Percentiles rank a stretch among this genome's conserved stretches.
phyloP scores from a whole-genome alignment of 1,140 invertebrate genomes.

The Piezodorus guildinii region DNA sequence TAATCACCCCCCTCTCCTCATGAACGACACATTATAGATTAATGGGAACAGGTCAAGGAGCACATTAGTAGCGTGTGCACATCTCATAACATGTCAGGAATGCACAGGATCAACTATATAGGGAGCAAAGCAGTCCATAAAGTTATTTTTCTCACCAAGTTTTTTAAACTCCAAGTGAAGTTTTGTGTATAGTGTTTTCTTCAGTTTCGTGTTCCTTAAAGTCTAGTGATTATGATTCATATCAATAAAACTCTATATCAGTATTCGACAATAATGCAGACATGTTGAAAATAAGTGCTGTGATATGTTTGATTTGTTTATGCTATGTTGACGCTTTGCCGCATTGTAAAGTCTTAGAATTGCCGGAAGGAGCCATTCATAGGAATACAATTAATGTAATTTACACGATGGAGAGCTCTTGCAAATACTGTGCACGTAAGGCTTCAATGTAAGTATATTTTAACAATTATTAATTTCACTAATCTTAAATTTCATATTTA shows the following conservation, averaged over 20 bases:
- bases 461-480: too few relatives aligned
- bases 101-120: not conserved
- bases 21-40: conserved; percentile 11
- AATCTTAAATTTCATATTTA: too few relatives aligned
- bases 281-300: not conserved
- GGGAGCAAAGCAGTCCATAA: not conserved
- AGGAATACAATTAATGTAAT: not conserved
- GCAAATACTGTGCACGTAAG: not conserved
- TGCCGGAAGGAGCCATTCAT: not conserved
- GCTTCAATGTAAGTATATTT: conserved; percentile 1
- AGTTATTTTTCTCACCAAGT: too few relatives aligned
- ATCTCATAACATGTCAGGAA: conserved; percentile 3
- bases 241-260: not conserved
- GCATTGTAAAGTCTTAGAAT: not conserved
- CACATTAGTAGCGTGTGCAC: not conserved
- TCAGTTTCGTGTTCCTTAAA: not conserved
- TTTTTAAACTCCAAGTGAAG: not conserved
- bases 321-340: not conserved
- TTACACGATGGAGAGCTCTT: conserved; percentile 14
- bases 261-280: not conserved
- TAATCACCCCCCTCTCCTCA: not conserved
- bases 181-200: not conserved
- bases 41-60: conserved; percentile 11
- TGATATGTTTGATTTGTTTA: not conserved
- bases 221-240: not conserved